Evolutionary conservation across 1,140 invertebrate species (phyloP).

Genomic region (Chymomyza costata): DNA sequence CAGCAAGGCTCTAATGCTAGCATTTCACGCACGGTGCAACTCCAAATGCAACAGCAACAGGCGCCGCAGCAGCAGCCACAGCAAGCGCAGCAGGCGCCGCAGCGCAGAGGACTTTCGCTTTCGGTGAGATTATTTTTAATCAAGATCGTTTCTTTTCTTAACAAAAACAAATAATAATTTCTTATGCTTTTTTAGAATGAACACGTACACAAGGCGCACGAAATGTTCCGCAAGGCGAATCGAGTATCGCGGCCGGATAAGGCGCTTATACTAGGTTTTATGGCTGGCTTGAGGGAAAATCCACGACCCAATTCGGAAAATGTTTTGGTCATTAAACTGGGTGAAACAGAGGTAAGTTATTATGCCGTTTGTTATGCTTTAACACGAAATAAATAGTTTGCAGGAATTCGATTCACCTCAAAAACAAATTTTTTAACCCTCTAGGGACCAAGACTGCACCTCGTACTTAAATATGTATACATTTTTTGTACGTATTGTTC

Average conservation of each 20-base stretch:
- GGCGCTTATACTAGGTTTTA: conserved; percentile 97
- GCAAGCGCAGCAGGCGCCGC: conserved; percentile 75
- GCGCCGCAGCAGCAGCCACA: conserved; percentile 40
- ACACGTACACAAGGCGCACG: conserved; percentile 97
- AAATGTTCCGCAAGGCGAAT: conserved; percentile 97
- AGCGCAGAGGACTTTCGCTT: conserved; percentile 84
- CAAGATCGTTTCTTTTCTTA: not conserved
- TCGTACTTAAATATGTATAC: no score
- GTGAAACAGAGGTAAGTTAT: conserved; percentile 68
- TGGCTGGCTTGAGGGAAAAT: conserved; percentile 86
- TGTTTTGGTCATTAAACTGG: conserved; percentile 72
- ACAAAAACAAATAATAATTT: no score
- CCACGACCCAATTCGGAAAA: conserved; percentile 73
- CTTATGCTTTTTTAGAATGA: conserved; percentile 81
- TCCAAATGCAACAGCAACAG: conserved; percentile 49
- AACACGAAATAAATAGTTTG: no score
- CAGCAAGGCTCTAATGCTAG: conserved; percentile 39
- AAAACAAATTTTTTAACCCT: no score
- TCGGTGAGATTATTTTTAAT: conserved; percentile 81
- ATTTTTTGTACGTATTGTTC: no score
- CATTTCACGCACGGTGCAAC: conserved; percentile 74
- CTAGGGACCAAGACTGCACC: no score
- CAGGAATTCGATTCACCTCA: no score
- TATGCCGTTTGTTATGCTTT: no score
- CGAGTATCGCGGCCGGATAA: conserved; percentile 97